Conservation (phyloP, 1,140 invertebrate species). For the Drosophila burlai region DNA sequence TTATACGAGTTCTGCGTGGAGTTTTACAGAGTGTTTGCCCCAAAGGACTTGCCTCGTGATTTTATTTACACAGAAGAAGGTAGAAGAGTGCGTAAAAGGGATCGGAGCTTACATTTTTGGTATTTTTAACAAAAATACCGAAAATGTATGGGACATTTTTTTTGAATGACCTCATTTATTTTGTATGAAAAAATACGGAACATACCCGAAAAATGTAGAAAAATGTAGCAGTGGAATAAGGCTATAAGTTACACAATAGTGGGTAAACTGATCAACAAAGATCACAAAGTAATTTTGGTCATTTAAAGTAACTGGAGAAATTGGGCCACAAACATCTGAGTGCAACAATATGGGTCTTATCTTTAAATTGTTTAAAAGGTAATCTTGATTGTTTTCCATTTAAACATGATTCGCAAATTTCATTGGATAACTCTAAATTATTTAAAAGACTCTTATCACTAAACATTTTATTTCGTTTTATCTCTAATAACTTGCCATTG, state of each 20-base stretch:
- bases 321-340: conserved; percentile 1
- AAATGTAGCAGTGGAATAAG: too few species aligned
- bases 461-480: background rate
- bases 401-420: conserved; percentile 15
- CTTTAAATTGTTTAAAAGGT: background rate
- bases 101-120: too few species aligned
- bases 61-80: too few species aligned
- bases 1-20: too few species aligned
- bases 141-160: too few species aligned
- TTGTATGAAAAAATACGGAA: too few species aligned
- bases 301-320: background rate
- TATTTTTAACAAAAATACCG: too few species aligned
- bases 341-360: conserved; percentile 8
- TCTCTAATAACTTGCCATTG: background rate
- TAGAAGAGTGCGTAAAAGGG: too few species aligned
- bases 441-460: conserved; percentile 1
- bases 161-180: too few species aligned
- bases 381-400: background rate
- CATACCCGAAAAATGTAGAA: too few species aligned
- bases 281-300: conserved; percentile 6
- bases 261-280: conserved; percentile 2
- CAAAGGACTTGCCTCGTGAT: too few species aligned
- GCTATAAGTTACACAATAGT: conserved; percentile 28
- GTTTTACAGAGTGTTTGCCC: too few species aligned
- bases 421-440: background rate